Conservation (phyloP, 2,888 invertebrate genomes). For the Eledone cirrhosa region DNA sequence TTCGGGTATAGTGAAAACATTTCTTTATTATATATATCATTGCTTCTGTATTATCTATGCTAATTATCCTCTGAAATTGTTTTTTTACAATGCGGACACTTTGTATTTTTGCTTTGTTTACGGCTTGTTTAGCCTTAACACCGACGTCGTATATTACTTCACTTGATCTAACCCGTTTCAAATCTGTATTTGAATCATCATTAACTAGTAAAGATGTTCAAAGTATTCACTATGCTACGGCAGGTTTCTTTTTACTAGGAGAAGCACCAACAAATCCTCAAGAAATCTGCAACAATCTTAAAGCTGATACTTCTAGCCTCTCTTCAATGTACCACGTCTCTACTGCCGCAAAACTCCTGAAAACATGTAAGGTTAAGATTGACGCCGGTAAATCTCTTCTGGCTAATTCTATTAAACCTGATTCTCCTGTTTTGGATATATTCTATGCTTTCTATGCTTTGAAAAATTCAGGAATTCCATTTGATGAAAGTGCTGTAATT, state of each 20-base stretch:
- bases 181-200: conserved; percentile 63
- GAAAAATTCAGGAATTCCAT: conserved; percentile 74
- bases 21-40: neutral
- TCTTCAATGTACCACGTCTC: conserved; percentile 75
- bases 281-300: conserved; percentile 68
- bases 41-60: neutral
- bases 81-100: conserved; percentile 50
- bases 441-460: conserved; percentile 79
- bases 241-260: conserved; percentile 77
- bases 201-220: conserved; percentile 62
- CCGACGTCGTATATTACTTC: conserved; percentile 65
- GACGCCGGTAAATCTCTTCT: conserved; percentile 66
- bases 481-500: conserved; percentile 73
- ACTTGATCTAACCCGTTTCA: conserved; percentile 62
- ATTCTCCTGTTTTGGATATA: conserved; percentile 73
- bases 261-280: neutral
- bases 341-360: conserved; percentile 73
- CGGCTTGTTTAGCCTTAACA: conserved; percentile 61
- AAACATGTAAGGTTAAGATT: conserved; percentile 60
- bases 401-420: conserved; percentile 74
- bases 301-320: conserved; percentile 64
- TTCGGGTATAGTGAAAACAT: conserved; percentile 1
- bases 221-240: conserved; percentile 77
- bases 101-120: conserved; percentile 57
- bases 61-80: neutral